Conservation (phyloP, 64 coral and sea anemone species). For the Hydrozoanthus tunicans region DNA sequence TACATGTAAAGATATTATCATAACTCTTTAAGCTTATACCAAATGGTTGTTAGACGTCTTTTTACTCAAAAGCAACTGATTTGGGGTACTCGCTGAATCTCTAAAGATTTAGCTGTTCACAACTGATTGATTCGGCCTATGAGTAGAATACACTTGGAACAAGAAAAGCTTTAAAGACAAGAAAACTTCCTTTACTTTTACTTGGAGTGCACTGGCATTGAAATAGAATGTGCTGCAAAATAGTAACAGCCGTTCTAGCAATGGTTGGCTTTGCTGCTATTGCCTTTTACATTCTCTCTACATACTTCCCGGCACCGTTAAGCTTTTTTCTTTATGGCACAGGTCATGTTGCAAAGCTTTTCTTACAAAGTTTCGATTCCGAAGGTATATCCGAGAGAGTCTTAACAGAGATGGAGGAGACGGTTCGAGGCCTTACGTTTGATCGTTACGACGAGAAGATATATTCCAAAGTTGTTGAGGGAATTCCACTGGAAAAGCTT, state of each 20-base stretch:
- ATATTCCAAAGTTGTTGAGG: constrained; percentile 28
- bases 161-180: too few relatives aligned
- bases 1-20: too few relatives aligned
- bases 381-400: not conserved
- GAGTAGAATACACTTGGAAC: too few relatives aligned
- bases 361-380: constrained; percentile 16
- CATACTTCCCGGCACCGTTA: not conserved
- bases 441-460: constrained; percentile 30
- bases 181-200: too few relatives aligned
- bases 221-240: not conserved
- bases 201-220: too few relatives aligned
- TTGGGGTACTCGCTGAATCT: too few relatives aligned
- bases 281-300: not conserved
- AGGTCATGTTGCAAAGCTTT: constrained; percentile 7
- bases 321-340: not conserved
- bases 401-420: constrained; percentile 6
- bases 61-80: too few relatives aligned
- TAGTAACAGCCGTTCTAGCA: not conserved
- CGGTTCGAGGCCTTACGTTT: constrained; percentile 41
- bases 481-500: constrained; percentile 15
- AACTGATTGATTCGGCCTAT: too few relatives aligned
- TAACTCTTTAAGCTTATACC: too few relatives aligned
- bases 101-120: too few relatives aligned
- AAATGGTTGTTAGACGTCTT: too few relatives aligned
- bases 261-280: not conserved